Conservation (phyloP, 1,140 invertebrate genomes). For the Drosophila repletoides region DNA sequence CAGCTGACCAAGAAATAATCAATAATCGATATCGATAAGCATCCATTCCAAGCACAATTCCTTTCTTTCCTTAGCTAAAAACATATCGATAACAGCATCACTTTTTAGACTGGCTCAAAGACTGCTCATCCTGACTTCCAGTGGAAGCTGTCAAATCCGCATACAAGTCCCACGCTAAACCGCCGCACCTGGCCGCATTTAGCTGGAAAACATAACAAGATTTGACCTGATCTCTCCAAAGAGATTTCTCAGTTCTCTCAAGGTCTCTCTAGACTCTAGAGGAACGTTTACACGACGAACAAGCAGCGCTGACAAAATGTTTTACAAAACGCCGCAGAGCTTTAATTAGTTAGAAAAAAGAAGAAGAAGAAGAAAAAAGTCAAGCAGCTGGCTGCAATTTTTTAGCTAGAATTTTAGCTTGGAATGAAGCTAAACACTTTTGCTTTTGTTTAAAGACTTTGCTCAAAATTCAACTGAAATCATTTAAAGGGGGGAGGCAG, state of each 20-base stretch:
- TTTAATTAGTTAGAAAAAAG: conserved; percentile 40
- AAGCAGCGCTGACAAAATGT: conserved; percentile 33
- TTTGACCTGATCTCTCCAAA: neutral
- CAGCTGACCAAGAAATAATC: too few relatives aligned
- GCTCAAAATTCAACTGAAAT: conserved; percentile 34
- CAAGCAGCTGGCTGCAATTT: conserved; percentile 56
- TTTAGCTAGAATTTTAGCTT: conserved; percentile 66
- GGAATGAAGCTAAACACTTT: conserved; percentile 50
- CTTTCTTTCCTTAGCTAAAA: too few relatives aligned
- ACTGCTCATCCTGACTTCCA: neutral
- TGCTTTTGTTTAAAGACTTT: conserved; percentile 56
- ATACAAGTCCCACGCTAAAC: conserved; percentile 15
- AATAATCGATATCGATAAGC: too few relatives aligned
- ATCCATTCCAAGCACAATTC: too few relatives aligned
- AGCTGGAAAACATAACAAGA: conserved; percentile 19
- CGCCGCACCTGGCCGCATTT: conserved; percentile 8
- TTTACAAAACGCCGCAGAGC: conserved; percentile 32
- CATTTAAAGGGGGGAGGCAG: conserved; percentile 10
- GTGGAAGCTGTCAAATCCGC: neutral
- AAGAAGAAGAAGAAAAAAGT: neutral
- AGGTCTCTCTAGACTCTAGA: too few relatives aligned
- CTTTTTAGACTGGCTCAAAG: neutral
- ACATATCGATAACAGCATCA: too few relatives aligned
- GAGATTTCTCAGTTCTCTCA: conserved; percentile 12
- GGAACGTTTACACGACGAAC: conserved; percentile 8